Evolutionary conservation across 2,797 vertebrate genomes (phyloP).

Genomic region (Notolepis coatsorum): DNA sequence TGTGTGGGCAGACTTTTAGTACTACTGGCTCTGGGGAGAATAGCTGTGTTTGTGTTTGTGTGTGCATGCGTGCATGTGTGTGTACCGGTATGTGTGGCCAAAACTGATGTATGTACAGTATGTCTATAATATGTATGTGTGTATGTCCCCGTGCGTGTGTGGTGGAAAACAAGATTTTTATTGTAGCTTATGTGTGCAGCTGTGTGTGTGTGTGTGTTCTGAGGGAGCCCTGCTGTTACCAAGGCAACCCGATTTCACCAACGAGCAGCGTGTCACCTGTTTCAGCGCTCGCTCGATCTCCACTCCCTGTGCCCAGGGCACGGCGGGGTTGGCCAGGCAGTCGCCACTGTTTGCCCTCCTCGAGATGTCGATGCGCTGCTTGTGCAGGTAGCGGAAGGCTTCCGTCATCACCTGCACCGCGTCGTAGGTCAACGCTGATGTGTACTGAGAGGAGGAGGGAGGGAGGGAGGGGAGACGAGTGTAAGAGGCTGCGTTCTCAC

Average conservation of each 20-base stretch:
- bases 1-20: not conserved
- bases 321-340: constrained; percentile 97
- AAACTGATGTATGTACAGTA: too few species aligned
- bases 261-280: constrained; percentile 82
- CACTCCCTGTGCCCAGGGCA: constrained; percentile 97
- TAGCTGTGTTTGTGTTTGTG: not conserved
- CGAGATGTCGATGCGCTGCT: constrained; percentile 96
- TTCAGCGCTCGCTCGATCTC: constrained; percentile 98
- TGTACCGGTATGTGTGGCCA: not conserved
- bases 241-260: constrained; percentile 38
- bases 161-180: not conserved
- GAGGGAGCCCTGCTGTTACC: constrained; percentile 44
- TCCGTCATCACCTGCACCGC: constrained; percentile 99
- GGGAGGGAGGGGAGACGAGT: not conserved
- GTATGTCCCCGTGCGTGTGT: too few species aligned
- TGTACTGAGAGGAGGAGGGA: constrained; percentile 88
- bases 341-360: constrained; percentile 95
- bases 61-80: not conserved
- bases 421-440: constrained; percentile 96
- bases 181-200: not conserved
- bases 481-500: not conserved
- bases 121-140: not conserved
- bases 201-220: constrained; percentile 23
- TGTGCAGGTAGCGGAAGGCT: constrained; percentile 95
- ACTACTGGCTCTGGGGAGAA: not conserved